Conservation (phyloP, 2,797 vertebrate species). For the Buceros bicornis region DNA sequence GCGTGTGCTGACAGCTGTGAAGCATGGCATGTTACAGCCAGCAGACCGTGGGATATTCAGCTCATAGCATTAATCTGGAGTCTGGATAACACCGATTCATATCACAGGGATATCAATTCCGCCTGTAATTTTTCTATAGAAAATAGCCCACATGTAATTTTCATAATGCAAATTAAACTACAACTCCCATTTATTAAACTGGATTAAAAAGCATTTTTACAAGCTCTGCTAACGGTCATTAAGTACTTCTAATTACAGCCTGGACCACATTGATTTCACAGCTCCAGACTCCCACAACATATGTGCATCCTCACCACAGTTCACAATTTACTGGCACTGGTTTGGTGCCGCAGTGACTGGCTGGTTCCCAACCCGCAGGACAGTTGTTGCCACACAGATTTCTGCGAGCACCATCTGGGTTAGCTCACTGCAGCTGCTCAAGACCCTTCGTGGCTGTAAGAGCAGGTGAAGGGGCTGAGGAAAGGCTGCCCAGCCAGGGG, state of each 20-base stretch:
- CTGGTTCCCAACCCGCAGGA: neutral
- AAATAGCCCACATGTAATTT: neutral
- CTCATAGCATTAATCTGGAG: fast-evolving
- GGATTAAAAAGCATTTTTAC: constrained; percentile 27
- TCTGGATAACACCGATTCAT: fast-evolving
- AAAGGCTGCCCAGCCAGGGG: too few relatives aligned
- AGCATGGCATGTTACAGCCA: neutral
- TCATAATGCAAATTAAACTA: neutral
- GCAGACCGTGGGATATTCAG: fast-evolving
- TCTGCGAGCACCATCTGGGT: neutral
- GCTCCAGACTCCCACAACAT: neutral
- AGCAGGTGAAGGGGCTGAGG: fast-evolving
- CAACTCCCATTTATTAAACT: neutral
- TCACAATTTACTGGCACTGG: fast-evolving
- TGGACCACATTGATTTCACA: neutral
- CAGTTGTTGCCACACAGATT: fast-evolving
- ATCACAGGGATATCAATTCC: neutral
- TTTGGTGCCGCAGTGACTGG: neutral
- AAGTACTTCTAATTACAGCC: constrained; percentile 13
- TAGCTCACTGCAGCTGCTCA: neutral
- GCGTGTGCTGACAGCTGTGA: neutral
- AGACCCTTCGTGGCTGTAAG: neutral
- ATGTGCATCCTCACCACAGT: neutral
- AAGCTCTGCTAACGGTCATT: neutral
- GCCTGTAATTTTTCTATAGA: neutral